Percentiles rank a stretch among this genome's conserved stretches.
Evolutionary conservation across 2,113 vertebrate genomes (phyloP).

Genomic region (Crotalus viridis): DNA sequence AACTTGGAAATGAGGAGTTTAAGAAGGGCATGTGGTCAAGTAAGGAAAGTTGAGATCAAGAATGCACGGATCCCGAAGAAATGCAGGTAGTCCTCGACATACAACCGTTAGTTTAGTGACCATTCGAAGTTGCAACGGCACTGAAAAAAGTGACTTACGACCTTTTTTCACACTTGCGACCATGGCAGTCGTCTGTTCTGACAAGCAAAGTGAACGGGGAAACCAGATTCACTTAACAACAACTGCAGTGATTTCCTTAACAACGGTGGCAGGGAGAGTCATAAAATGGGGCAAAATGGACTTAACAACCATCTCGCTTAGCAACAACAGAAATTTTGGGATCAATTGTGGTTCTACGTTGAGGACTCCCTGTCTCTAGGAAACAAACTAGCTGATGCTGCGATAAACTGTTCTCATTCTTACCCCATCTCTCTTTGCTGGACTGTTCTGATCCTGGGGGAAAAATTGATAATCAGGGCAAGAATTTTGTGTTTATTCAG

Average conservation of each 20-base stretch:
- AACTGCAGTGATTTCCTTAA: not conserved
- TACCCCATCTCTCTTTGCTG: not conserved
- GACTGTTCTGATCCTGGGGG: not conserved
- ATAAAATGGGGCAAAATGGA: not conserved
- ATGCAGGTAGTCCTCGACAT: not conserved
- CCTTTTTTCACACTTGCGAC: not conserved
- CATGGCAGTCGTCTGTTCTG: not conserved
- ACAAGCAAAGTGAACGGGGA: not conserved
- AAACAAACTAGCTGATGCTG: not conserved
- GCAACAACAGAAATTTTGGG: not conserved
- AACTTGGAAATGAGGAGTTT: not conserved
- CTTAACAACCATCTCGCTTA: not conserved
- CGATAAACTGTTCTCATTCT: not conserved
- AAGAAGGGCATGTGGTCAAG: not conserved
- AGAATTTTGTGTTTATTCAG: not conserved
- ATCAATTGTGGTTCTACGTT: not conserved
- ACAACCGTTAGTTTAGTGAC: not conserved
- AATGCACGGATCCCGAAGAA: not conserved
- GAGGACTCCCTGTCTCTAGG: not conserved
- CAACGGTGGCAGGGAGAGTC: not conserved
- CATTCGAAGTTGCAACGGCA: not conserved
- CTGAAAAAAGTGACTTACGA: not conserved
- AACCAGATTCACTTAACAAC: not conserved
- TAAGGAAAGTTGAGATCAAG: not conserved
- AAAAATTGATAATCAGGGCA: not conserved